Base-by-base conservation (phyloP, 1,140 invertebrate species). In the Asbolus verrucosus region DNA sequence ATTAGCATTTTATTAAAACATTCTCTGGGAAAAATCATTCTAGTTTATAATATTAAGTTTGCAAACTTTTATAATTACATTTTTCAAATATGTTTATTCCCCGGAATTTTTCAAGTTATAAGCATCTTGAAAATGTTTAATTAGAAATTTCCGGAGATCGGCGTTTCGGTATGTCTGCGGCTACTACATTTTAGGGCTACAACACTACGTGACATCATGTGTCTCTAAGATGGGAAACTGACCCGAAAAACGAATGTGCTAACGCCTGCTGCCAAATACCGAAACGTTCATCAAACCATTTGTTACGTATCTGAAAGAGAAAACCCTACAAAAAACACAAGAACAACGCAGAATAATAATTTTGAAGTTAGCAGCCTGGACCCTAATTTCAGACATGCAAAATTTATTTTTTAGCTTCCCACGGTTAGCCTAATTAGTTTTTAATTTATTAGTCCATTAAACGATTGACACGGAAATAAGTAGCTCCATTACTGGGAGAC, bases 151-250 rank as follows among this genome's bases (percentile, higher is more conserved):
- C 19, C 14, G 18, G 27, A 30, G 19, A 24, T 24, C 19, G 46
- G 21, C 14, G 19, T 54, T 27, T 43, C 9, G 39, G 39, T 9
- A 16, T 43, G 13, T 43, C 15, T 43, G 39, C 39, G 39, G 39
- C 13, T 16, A 43, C 13, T 13, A 54, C 46, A 54, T 54, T 54
- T 30, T 21, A 27, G 11, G 21, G 2, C 46, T 54, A 54, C n/a
- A 13, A 11, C 33, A 36, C 46, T 54, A 54, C 46, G 46, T 54
- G 46, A 54, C 46, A 24, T 54, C 46, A 54, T 54, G 46, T 13
- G 46, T 54, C 46, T 54, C 46, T 2, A 11, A 54, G 21, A 54
- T 24, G 46, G 33, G 33, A 36, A 36, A 54, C 46, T 54, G 46
- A 54, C 46, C 46, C 46, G 11, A 50, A 16, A 43, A 43, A 43